Evolutionary conservation across 37 sponge, comb jelly and placozoan species (phyloP).

Genomic region (Agelas oroides): DNA sequence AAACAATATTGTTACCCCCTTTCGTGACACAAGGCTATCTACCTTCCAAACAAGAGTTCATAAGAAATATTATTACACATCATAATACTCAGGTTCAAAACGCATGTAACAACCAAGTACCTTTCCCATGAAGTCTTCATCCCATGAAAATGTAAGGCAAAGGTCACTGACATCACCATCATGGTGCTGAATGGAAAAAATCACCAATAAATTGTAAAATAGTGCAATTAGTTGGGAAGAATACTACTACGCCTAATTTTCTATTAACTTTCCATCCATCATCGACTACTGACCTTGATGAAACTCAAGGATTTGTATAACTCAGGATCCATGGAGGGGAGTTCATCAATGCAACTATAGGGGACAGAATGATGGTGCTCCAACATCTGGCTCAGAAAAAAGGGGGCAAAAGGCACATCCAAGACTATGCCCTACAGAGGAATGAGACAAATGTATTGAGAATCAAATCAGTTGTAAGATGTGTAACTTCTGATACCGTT

Average conservation of each 20-base stretch:
- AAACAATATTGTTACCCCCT: no score
- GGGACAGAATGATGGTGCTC: slow-evolving; percentile 66
- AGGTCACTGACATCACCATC: slow-evolving; percentile 90
- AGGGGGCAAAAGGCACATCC: slow-evolving; percentile 93
- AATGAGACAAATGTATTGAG: not conserved
- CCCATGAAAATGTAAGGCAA: slow-evolving; percentile 90
- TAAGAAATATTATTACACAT: no score
- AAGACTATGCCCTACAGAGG: slow-evolving; percentile 91
- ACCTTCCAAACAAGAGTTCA: no score
- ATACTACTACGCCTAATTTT: no score
- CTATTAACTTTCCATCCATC: no score
- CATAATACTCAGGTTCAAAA: no score
- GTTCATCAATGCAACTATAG: slow-evolving; percentile 95
- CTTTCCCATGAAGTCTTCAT: slow-evolving; percentile 93
- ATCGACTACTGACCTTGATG: slow-evolving; percentile 75
- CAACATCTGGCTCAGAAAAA: slow-evolving; percentile 88
- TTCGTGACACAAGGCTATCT: no score
- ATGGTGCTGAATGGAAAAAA: slow-evolving; percentile 61
- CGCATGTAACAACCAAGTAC: no score
- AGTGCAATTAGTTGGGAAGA: no score
- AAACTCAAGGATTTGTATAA: slow-evolving; percentile 85
- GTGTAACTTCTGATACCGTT: not conserved
- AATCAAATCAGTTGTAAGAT: not conserved
- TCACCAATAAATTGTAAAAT: no score
- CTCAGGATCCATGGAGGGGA: slow-evolving; percentile 88